Evolutionary conservation across 1,140 invertebrate genomes (phyloP), one percentile per base, ranked within the genome.

Genomic region (Uloborus diversus): DNA sequence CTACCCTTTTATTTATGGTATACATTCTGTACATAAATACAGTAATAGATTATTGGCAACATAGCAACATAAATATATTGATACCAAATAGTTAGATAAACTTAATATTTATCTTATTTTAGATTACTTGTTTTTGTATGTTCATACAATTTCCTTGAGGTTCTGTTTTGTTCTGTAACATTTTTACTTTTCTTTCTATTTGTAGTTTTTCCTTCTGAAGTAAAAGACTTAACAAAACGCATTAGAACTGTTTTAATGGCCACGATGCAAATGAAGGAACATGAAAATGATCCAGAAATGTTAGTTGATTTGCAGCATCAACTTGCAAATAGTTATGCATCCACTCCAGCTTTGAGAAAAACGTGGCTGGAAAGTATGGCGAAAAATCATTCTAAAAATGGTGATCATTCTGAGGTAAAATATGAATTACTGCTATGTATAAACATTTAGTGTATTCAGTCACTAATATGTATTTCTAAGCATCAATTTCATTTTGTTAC

Each of bases 301-400:
- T 85, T 98, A 71, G 91, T 96, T 0, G 96, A 98, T 87, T 88
- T 98, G 42, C 96, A 98, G 86, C 93, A 97, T 85, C 94, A 94
- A 83, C 87, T 99, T 64, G 96, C 96, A 0, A 95, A 96, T 86
- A 96, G 94, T 0, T 99, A 98, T 86, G 93, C 96, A 56, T 96
- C 94, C 66, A 98, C 95, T 0, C 95, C 96, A 3, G 94, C 97
- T 85, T 87, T 98, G 51, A 88, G 96, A 2, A 93, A 95, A 85
- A 97, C 96, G 0, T 97, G 96, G 96, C 90, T 99, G 3, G 93
- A 96, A 81, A 94, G 94, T 3, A 96, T 98, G 91, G 94, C 95
- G 3, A 85, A 87, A 61, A 75, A 95, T 86, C 95, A 98, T 85
- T 89, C 91, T 0, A 89, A 92, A 73, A 91, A 94, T 85, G 89